These are phyloP conservation scores for Spheniscus humboldti DNA, from an alignment of 2,797 vertebrate genomes.

Conservation along the genomic window DNA sequence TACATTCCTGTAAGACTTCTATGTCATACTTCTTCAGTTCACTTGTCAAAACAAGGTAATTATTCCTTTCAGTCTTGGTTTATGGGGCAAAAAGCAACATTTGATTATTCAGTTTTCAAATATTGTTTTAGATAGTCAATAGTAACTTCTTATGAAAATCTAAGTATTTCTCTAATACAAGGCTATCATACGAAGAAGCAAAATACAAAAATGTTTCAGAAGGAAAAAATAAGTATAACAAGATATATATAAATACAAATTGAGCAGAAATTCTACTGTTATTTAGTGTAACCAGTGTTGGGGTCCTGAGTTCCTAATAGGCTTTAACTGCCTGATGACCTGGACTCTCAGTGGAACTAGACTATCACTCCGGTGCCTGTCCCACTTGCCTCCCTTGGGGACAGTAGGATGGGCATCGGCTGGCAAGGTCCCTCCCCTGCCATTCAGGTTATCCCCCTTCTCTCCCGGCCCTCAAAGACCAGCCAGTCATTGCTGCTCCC, in stretches of 20 bases:
- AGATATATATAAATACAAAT: background rate
- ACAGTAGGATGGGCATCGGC: background rate
- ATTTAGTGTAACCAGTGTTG: background rate
- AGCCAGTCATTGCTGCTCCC: background rate
- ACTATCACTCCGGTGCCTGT: background rate
- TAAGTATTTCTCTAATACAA: background rate
- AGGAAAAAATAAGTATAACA: background rate
- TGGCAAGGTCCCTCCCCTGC: background rate
- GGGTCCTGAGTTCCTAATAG: too few species aligned
- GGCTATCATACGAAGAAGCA: background rate
- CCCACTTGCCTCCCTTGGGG: too few species aligned
- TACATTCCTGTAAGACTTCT: slow-evolving; percentile 36
- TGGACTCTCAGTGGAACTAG: rapidly evolving
- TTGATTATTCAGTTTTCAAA: slow-evolving; percentile 13
- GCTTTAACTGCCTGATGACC: background rate
- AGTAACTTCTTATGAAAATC: background rate
- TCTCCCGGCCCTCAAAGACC: background rate
- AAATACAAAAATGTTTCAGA: background rate
- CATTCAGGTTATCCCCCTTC: background rate
- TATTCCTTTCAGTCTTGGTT: slow-evolving; percentile 34
- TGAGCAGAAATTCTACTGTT: background rate
- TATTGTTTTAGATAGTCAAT: background rate
- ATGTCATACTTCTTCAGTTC: slow-evolving; percentile 41
- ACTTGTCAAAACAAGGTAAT: slow-evolving; percentile 68
- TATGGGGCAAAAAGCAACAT: background rate